These are phyloP conservation scores for Pituophis catenifer DNA, from an alignment of 2,113 vertebrate genomes.

Conservation along the genomic window DNA sequence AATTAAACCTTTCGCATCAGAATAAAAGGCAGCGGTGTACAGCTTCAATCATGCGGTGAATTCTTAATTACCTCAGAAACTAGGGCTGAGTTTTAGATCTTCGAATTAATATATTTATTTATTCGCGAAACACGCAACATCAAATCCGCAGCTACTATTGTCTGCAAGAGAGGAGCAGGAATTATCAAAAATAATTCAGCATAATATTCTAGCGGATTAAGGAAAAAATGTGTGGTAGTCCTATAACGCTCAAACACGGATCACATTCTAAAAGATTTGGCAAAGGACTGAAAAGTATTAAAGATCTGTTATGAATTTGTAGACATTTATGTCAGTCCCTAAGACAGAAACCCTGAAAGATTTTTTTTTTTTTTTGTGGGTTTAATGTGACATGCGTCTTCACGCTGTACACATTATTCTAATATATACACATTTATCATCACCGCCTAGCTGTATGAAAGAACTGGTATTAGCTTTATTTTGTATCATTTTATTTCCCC, in stretches of 20 bases:
- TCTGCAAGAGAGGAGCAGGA: neutral
- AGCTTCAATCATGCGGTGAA: neutral
- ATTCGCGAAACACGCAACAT: neutral
- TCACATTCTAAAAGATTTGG: slow-evolving; percentile 47
- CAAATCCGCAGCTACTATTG: slow-evolving; percentile 10
- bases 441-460: neutral
- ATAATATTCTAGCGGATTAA: slow-evolving; percentile 54
- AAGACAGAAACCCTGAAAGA: neutral
- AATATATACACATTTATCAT: neutral
- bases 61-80: neutral
- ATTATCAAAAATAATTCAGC: slow-evolving; percentile 32
- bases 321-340: slow-evolving; percentile 12
- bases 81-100: neutral
- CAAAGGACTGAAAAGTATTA: slow-evolving; percentile 36
- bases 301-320: slow-evolving; percentile 13
- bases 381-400: neutral
- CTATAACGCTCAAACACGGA: slow-evolving; percentile 48
- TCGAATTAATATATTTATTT: neutral
- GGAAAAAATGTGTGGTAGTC: slow-evolving; percentile 54
- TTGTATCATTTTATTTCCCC: neutral
- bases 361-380: neutral
- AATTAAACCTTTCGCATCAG: neutral
- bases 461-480: neutral
- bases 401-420: neutral
- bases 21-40: neutral